phyloP scores from a whole-genome alignment of 2,888 invertebrate species.

The Lithophane socia region DNA sequence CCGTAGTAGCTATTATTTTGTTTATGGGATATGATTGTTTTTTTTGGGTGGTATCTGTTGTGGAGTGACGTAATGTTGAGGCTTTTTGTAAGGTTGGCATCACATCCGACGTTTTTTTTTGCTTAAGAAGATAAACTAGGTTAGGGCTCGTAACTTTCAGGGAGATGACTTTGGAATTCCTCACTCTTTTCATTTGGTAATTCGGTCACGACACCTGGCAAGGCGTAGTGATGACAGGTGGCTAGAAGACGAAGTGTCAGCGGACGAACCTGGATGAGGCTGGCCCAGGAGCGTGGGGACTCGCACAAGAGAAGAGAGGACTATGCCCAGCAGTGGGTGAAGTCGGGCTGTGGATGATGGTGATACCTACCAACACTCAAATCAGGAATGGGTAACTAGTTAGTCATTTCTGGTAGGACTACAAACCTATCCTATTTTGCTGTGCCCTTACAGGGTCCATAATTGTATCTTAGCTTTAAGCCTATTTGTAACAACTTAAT shows the following conservation, averaged over 20 bases:
- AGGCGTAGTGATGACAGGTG: neutral
- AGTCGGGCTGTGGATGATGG: neutral
- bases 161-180: neutral
- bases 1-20: slow-evolving; percentile 60
- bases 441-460: too few species aligned
- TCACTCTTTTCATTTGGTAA: neutral
- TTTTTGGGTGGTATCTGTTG: slow-evolving; percentile 37
- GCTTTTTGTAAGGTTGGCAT: slow-evolving; percentile 29
- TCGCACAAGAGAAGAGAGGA: neutral
- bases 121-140: neutral
- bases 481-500: too few species aligned
- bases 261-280: neutral
- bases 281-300: too few species aligned
- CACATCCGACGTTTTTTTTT: neutral
- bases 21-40: slow-evolving; percentile 55
- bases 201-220: neutral
- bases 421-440: neutral
- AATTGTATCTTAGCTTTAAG: too few species aligned
- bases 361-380: neutral
- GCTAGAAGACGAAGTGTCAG: neutral
- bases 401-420: neutral
- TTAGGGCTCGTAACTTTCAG: neutral
- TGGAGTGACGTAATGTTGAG: slow-evolving; percentile 28
- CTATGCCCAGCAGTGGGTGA: neutral
- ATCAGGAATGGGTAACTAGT: neutral